Evolutionary conservation across 2,113 vertebrate species (phyloP).

Genomic region (Phyllostomus discolor): DNA sequence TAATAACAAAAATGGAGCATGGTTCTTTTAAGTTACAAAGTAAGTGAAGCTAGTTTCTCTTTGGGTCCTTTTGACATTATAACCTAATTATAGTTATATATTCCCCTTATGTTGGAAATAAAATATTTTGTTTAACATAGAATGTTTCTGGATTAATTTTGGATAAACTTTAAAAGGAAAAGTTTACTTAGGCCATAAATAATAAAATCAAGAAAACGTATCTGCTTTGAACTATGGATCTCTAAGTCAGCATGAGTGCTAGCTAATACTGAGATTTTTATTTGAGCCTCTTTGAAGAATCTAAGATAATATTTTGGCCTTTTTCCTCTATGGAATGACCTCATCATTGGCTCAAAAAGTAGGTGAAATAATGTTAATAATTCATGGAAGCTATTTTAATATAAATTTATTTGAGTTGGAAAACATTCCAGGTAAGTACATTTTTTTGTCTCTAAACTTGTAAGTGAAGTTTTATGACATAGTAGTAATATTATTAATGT

Average conservation of each 20-base stretch:
- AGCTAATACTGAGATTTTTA: conserved; percentile 29
- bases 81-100: conserved; percentile 21
- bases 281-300: conserved; percentile 39
- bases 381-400: conserved; percentile 48
- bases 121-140: conserved; percentile 2
- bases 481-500: background rate
- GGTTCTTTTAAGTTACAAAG: conserved; percentile 12
- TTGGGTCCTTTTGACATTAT: conserved; percentile 21
- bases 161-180: background rate
- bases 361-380: conserved; percentile 48
- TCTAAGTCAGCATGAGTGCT: conserved; percentile 29
- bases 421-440: background rate
- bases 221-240: background rate
- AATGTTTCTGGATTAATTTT: conserved; percentile 31
- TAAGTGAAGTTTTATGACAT: background rate
- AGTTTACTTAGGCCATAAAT: conserved; percentile 34
- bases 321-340: conserved; percentile 45
- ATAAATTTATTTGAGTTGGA: conserved; percentile 41
- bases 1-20: conserved; percentile 37
- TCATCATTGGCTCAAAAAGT: conserved; percentile 43
- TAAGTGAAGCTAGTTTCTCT: conserved; percentile 25
- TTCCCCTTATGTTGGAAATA: background rate
- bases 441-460: conserved; percentile 7
- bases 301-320: conserved; percentile 29
- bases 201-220: background rate